Evolutionary conservation across 2,888 invertebrate genomes (phyloP).

Genomic region (Drosophila meridiana): DNA sequence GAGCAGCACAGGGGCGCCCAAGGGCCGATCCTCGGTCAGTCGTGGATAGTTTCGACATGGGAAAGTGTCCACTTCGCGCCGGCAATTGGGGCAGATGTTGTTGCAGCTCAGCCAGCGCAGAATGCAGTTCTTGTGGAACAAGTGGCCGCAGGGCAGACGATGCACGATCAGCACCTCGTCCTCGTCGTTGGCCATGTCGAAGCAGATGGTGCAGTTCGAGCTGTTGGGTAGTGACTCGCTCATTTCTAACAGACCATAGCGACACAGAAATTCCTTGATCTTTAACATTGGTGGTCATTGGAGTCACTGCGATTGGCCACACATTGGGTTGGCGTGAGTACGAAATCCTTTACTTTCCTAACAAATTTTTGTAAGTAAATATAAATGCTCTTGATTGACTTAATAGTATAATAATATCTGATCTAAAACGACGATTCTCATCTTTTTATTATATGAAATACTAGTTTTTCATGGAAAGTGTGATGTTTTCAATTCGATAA

Average conservation of each 20-base stretch:
- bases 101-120: conserved; percentile 28
- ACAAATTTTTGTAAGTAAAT: not conserved
- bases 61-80: not conserved
- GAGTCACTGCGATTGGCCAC: not conserved
- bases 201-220: conserved; percentile 32
- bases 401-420: not conserved
- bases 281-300: conserved; percentile 6
- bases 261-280: conserved; percentile 27
- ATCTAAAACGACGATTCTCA: not conserved
- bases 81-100: conserved; percentile 33
- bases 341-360: conserved; percentile 3
- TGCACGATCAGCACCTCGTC: conserved; percentile 16
- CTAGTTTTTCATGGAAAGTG: not conserved
- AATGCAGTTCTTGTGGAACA: conserved; percentile 34
- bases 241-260: not conserved
- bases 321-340: not conserved
- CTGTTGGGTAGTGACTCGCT: not conserved
- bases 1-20: conserved; percentile 10
- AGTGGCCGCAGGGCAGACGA: conserved; percentile 27
- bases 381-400: not conserved
- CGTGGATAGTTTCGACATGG: not conserved
- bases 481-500: conserved; percentile 1
- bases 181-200: conserved; percentile 18
- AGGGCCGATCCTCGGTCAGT: not conserved
- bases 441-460: too few relatives aligned